Conservation (phyloP, 1,140 invertebrate genomes). For the Sipha flava region DNA sequence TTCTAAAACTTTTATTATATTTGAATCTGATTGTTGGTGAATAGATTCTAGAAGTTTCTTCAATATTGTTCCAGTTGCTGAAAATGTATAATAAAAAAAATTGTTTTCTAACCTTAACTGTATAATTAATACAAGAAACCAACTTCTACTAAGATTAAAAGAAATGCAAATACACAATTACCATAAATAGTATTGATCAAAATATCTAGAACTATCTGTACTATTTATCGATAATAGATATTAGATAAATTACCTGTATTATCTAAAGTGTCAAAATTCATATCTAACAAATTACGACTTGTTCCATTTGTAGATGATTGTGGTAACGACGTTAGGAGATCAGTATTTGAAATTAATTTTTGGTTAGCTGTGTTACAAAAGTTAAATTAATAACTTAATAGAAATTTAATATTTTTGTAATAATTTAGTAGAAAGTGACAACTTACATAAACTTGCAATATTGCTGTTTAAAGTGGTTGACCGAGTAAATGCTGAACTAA, state of each 20-base stretch:
- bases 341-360: not conserved
- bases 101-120: not conserved
- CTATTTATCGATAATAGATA: not conserved
- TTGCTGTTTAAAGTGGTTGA: conserved; percentile 5
- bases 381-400: not conserved
- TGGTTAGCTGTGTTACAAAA: conserved; percentile 16
- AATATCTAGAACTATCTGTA: not conserved
- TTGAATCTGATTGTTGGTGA: not conserved
- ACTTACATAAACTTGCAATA: not conserved
- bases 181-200: not conserved
- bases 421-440: not conserved
- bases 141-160: not conserved
- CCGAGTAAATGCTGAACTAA: conserved; percentile 55
- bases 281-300: conserved; percentile 13
- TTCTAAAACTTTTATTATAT: not conserved
- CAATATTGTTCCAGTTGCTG: not conserved
- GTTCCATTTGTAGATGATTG: conserved; percentile 12
- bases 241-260: conserved; percentile 16
- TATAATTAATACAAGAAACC: not conserved
- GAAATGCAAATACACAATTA: not conserved
- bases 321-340: conserved; percentile 25
- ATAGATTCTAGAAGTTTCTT: conserved; percentile 16
- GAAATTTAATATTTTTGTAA: not conserved
- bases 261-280: conserved; percentile 11
- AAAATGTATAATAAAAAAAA: conserved; percentile 30